These are phyloP conservation scores for Temnothorax ravouxi DNA, from an alignment of 2,888 invertebrate genomes.

Conservation along the genomic window DNA sequence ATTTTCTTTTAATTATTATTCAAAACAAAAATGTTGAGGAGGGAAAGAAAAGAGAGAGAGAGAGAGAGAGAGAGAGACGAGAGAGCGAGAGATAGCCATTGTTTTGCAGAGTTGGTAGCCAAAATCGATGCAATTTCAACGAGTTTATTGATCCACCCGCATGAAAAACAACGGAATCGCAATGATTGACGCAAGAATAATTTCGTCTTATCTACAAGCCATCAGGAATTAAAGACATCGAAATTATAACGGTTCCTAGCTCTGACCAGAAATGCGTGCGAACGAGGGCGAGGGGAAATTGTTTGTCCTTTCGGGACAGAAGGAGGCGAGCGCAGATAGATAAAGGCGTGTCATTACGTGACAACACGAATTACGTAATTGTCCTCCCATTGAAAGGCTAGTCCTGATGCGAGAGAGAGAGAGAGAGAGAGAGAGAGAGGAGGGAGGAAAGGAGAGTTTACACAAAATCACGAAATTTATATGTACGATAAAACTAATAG, in stretches of 20 bases:
- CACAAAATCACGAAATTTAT: slow-evolving; percentile 35
- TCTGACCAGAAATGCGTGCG: slow-evolving; percentile 2
- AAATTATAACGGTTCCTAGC: slow-evolving; percentile 25
- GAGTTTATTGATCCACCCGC: not conserved
- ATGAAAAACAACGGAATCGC: not conserved
- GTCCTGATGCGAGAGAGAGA: not conserved
- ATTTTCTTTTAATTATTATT: slow-evolving; percentile 21
- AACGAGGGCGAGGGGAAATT: not conserved
- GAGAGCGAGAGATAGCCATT: not conserved
- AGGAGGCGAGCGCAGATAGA: slow-evolving; percentile 5
- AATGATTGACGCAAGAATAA: slow-evolving; percentile 1
- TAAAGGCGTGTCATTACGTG: slow-evolving; percentile 32
- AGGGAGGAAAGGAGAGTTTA: not conserved
- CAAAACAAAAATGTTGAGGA: not conserved
- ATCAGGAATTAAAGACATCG: not conserved
- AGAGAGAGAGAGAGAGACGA: not conserved
- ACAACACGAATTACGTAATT: slow-evolving; percentile 46
- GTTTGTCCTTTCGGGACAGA: slow-evolving; percentile 7
- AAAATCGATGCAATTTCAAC: slow-evolving; percentile 4
- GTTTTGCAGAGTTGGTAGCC: not conserved
- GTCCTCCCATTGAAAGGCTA: slow-evolving; percentile 35
- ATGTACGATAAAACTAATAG: slow-evolving; percentile 51
- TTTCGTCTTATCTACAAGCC: slow-evolving; percentile 1
- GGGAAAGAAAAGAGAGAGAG: not conserved
- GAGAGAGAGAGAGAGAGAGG: not conserved